These are phyloP conservation scores for Crax fasciolata DNA, from an alignment of 2,797 vertebrate species.

Conservation along the genomic window DNA sequence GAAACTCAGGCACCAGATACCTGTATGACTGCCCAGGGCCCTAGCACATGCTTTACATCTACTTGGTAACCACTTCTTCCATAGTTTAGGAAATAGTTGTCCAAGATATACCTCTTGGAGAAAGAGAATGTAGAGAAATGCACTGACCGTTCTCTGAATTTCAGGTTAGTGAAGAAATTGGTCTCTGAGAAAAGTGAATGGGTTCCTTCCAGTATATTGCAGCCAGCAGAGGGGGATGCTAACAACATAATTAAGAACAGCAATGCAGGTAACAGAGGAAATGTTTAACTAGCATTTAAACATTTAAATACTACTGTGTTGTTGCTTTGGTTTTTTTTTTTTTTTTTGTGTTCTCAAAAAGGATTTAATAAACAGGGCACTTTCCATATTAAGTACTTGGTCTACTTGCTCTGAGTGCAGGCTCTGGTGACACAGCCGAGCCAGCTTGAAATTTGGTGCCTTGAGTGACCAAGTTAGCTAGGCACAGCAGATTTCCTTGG, in stretches of 20 bases:
- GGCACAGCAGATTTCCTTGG: not conserved
- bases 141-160: conserved; percentile 22
- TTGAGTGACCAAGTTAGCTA: not conserved
- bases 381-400: not conserved
- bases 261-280: conserved; percentile 77
- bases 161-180: conserved; percentile 89
- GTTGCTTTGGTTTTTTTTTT: not conserved
- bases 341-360: not conserved
- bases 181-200: conserved; percentile 86
- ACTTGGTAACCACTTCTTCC: not conserved
- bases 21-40: not conserved
- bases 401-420: not conserved
- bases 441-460: not conserved
- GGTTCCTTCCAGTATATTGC: conserved; percentile 84
- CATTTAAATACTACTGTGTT: not conserved
- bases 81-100: not conserved
- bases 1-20: not conserved
- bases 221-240: conserved; percentile 82
- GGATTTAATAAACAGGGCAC: not conserved
- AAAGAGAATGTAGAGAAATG: not conserved
- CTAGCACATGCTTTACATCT: not conserved
- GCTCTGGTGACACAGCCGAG: not conserved
- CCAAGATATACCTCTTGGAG: not conserved
- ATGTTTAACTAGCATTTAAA: not conserved
- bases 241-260: conserved; percentile 77